Base-by-base conservation (phyloP, 2,797 vertebrate genomes). In the Phoebastria nigripes region DNA sequence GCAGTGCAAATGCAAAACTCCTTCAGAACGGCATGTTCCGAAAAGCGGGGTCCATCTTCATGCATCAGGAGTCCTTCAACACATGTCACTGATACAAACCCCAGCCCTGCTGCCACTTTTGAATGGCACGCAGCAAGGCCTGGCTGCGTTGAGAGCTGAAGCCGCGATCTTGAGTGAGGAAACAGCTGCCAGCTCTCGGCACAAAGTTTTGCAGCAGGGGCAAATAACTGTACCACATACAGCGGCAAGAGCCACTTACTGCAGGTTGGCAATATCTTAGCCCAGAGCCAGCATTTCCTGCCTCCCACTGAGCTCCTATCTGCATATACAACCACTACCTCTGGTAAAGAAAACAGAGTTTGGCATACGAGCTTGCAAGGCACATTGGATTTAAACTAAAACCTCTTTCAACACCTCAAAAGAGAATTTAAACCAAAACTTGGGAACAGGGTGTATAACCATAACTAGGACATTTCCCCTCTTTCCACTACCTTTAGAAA, bases 81-180 rank as follows among this genome's bases (percentile, higher is more conserved):
- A 39, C 12, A 44, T 16, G 2, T 4, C 9, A 15, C 31, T 1
- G 0, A 15, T 5, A 14, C 37, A 72, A 73, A 80, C 3, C 31
- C n/a, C 67, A 65, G 55, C 46, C 12, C 17, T 22, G n/a, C 42
- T 49, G 46, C 9, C 29, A 20, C 21, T 62, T 77, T 39, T 28
- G 52, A 39, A 51, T 2, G 7, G 69, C 51, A 73, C 2, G 2
- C 56, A 51, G 16, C 35, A 66, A 62, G 10, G 31, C 12, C 55
- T 42, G 35, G 28, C 52, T 63, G 65, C 8, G 3, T 3, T 1
- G 0, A 56, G 52, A 55, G 65, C 61, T 67, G 63, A 74, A 92
- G 52, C 15, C 29, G 9, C 0, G 0, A 11, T 28, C 63, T 6
- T 11, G 8, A 73, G 26, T 7, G 20, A 66, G 24, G 55, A 70